These are phyloP conservation scores for Rhea pennata DNA, from an alignment of 2,113 vertebrate genomes.

Conservation along the genomic window DNA sequence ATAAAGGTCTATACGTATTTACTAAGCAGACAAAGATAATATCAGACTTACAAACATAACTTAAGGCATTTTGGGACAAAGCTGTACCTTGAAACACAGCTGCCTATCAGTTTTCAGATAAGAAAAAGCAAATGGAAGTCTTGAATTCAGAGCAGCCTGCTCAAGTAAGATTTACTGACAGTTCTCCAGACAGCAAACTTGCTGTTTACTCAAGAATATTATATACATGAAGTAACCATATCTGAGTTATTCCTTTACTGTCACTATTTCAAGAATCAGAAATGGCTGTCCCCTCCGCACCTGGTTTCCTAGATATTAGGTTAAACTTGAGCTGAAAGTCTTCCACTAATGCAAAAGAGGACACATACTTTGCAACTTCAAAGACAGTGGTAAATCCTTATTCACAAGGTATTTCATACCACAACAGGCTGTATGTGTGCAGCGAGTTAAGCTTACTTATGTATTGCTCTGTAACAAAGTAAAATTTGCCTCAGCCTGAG, in stretches of 20 bases:
- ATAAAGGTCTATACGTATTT: not conserved
- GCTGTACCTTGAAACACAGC: not conserved
- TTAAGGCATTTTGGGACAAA: not conserved
- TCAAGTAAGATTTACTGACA: not conserved
- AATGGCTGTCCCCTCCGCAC: fast-evolving
- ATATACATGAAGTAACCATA: not conserved
- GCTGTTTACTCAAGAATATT: not conserved
- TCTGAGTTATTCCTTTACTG: not conserved
- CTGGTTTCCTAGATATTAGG: not conserved
- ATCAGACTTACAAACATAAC: not conserved
- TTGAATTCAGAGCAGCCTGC: not conserved
- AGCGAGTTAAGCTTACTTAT: not conserved
- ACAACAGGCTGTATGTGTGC: not conserved
- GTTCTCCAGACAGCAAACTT: not conserved
- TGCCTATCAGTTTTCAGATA: not conserved
- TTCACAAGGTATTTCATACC: not conserved
- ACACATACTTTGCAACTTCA: not conserved
- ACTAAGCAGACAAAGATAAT: not conserved
- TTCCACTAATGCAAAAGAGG: not conserved
- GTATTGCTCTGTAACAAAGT: not conserved
- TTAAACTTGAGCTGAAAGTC: not conserved
- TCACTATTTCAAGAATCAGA: not conserved
- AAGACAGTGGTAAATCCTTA: not conserved
- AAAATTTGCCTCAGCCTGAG: not conserved
- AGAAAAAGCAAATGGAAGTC: not conserved